These are phyloP conservation scores for Helicolenus hilgendorfi DNA, from an alignment of 2,797 vertebrate genomes.

Conservation along the genomic window DNA sequence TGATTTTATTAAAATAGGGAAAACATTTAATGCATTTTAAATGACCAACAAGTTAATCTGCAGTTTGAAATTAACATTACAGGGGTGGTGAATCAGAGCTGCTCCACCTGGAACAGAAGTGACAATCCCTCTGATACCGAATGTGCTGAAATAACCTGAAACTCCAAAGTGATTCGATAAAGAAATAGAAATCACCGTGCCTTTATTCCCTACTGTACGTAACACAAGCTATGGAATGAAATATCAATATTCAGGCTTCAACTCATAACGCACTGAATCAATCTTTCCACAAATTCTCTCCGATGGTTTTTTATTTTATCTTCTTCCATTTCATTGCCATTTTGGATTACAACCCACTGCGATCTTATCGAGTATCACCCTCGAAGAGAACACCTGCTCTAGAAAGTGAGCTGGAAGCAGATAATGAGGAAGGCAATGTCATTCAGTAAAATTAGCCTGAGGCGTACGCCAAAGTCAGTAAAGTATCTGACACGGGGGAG, in stretches of 20 bases:
- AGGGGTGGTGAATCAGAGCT: not conserved
- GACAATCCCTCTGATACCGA: not conserved
- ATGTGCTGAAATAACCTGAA: conserved; percentile 13
- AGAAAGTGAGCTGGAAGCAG: conserved; percentile 52
- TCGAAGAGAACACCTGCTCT: conserved; percentile 26
- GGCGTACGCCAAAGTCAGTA: conserved; percentile 67
- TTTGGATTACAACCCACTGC: conserved; percentile 26
- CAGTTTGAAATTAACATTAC: not conserved
- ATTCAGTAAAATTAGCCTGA: conserved; percentile 65
- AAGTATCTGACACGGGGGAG: conserved; percentile 73
- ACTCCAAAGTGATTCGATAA: conserved; percentile 17
- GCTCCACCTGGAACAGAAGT: not conserved
- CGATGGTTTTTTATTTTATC: conserved; percentile 32
- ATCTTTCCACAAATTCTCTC: not conserved
- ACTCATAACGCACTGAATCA: not conserved
- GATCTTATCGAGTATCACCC: conserved; percentile 40
- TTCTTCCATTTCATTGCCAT: conserved; percentile 29
- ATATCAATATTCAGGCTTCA: not conserved
- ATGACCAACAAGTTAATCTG: too few relatives aligned
- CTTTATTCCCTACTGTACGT: not conserved
- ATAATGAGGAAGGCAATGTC: conserved; percentile 66
- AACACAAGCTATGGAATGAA: not conserved
- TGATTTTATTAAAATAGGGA: not conserved
- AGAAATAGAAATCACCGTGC: conserved; percentile 14
- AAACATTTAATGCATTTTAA: not conserved